Base-by-base conservation (phyloP, 2,113 vertebrate genomes). In the Trichomycterus rosablanca region DNA sequence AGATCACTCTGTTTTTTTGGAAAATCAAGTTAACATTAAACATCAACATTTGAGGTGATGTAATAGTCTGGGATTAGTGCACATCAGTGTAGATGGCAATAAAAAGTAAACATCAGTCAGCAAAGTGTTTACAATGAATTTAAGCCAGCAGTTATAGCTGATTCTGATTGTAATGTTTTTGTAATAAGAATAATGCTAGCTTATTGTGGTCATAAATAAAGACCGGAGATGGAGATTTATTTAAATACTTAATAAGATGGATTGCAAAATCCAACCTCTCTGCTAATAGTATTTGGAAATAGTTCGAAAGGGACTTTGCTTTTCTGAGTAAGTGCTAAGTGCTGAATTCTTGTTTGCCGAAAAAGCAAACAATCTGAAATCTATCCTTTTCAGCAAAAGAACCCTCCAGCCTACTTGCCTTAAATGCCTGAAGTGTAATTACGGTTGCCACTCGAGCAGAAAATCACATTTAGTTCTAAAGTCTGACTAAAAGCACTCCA, bases 341-440 rank as follows among this genome's bases (percentile, higher is more conserved):
- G 14, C 30, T 63, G 23, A 49, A 18, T 49, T 34, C 26, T 48
- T 46, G 46, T 48, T 50, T 39, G 57, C 51, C 52, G 56, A 46
- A 54, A 35, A 35, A 57, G 37, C 10, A 50, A 45, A 43, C 2
- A 35, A n/a, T n/a, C n/a, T n/a, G 28, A 50, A 49, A 34, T 54
- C 11, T 65, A 59, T 66, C 43, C 51, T 39, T 51, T 61, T 66
- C 50, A 43, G 20, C 15, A 26, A 43, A 44, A 37, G 39, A 30
- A 26, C 44, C 35, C 42, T 59, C 42, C n/a, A 49, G 56, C 37
- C 26, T 60, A 23, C 28, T 18, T 58, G 45, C 23, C 40, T 14
- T 19, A 22, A 40, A 63, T 43, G 51, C 51, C 49, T 50, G 34
- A 57, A 26, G 15, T 34, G 20, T 12, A 37, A 66, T 49, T 68